Conservation (phyloP, 2,888 invertebrate genomes). For the Chouioia cunea region DNA sequence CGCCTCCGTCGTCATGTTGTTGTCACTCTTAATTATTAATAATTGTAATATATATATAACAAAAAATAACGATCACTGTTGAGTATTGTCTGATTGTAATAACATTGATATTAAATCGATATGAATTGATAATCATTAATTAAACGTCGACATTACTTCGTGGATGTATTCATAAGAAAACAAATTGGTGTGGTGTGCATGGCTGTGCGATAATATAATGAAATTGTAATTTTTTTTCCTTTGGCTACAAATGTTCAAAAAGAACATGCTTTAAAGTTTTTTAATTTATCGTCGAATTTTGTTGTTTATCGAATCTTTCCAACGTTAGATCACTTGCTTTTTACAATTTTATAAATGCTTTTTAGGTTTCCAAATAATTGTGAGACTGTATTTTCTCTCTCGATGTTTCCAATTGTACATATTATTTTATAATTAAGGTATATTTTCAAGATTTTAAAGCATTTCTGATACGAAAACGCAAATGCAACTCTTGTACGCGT, state of each 20-base stretch:
- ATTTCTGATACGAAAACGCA: conserved; percentile 33
- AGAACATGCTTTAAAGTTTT: conserved; percentile 30
- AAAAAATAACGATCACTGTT: conserved; percentile 66
- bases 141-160: conserved; percentile 61
- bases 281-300: conserved; percentile 33
- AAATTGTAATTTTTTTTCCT: conserved; percentile 38
- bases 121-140: conserved; percentile 69
- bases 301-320: neutral
- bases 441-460: conserved; percentile 1
- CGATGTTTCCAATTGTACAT: neutral
- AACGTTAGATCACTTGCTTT: neutral
- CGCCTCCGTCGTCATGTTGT: conserved; percentile 69
- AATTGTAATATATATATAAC: conserved; percentile 66
- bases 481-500: conserved; percentile 27
- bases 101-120: conserved; percentile 69
- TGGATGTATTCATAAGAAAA: conserved; percentile 59
- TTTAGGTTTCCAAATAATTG: conserved; percentile 5
- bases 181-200: conserved; percentile 55
- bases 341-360: conserved; percentile 2
- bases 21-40: conserved; percentile 68
- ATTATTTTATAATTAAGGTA: neutral
- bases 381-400: neutral
- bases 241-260: conserved; percentile 35
- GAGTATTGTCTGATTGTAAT: conserved; percentile 69
- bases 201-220: conserved; percentile 48